Base-by-base conservation (phyloP, 2,113 vertebrate genomes). In the Chlorocebus sabaeus region DNA sequence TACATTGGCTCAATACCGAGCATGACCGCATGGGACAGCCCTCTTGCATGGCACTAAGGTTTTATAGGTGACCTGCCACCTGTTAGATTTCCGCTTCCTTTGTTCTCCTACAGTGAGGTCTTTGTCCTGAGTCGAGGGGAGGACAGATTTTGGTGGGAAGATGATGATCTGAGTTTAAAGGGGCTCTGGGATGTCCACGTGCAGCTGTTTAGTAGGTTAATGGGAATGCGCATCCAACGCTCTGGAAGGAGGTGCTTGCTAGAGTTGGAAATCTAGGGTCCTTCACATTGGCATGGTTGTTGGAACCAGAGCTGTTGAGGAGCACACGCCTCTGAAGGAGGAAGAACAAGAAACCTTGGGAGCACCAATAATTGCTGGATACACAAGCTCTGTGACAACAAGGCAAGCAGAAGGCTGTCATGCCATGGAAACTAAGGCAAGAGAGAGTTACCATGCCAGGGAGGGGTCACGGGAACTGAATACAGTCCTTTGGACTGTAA, bases 201-300 rank as follows among this genome's bases (percentile, higher is more conserved):
- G 27, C 35, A 59, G 17, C 40, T 40, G 50, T 38, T 48, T 7
- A 0, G 0, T 8, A 1, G 3, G 3, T 22, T n/a, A 55, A 4
- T 57, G 32, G 20, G 27, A 82, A 40, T 14, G 3, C 40, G 6
- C 38, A 45, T 18, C 11, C 13, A 91, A 52, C 12, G 68, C 30
- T 30, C 82, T 22, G 8, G 25, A 45, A 55, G 4, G 82, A 50
- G 30, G 43, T 72, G 52, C 61, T 55, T 67, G 50, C 59, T 83
- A 11, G 10, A 79, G 87, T 45, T 64, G 75, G 27, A 87, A 52
- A 50, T 57, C 67, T 2, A 4, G 16, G 32, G 13, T 70, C 50
- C 7, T 50, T 48, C 30, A 18, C 22, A 43, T 7, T 30, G 67
- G 75, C n/a, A 25, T 3, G 8, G 20, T 10, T n/a, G 7, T 40